Evolutionary conservation across 37 sponge, comb jelly and placozoan genomes (phyloP).

Genomic region (Cladorhizidae sp.): DNA sequence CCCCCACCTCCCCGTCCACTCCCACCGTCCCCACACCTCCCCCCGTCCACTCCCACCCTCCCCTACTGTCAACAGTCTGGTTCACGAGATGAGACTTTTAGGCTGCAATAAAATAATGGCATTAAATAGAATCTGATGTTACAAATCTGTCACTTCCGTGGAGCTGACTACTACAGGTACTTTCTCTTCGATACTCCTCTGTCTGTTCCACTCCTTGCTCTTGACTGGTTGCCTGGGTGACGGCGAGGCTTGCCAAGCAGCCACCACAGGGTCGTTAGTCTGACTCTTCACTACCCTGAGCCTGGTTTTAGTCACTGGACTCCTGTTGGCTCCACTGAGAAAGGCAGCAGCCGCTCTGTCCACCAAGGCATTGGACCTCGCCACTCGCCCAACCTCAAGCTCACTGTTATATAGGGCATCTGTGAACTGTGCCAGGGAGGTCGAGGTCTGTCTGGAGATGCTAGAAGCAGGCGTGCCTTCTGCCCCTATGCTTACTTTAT

Average conservation of each 20-base stretch:
- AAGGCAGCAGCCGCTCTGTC: neutral
- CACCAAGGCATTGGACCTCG: neutral
- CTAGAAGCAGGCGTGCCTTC: neutral
- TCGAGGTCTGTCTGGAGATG: neutral
- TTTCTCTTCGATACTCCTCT: neutral
- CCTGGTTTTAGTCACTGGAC: constrained; percentile 62
- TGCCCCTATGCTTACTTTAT: neutral
- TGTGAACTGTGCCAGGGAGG: constrained; percentile 42
- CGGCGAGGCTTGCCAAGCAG: constrained; percentile 30
- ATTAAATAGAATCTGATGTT: too few species aligned
- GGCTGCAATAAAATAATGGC: too few species aligned
- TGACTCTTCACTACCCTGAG: constrained; percentile 32
- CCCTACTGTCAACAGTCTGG: too few species aligned
- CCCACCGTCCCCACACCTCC: too few species aligned
- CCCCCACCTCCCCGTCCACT: too few species aligned
- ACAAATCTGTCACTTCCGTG: constrained; percentile 25
- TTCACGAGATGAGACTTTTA: too few species aligned
- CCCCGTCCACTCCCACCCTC: too few species aligned
- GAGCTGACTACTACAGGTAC: too few species aligned
- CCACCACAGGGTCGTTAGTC: neutral
- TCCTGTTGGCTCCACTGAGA: neutral
- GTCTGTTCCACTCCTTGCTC: neutral
- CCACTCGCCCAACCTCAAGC: neutral
- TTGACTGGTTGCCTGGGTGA: constrained; percentile 1
- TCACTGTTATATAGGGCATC: constrained; percentile 52